Base-by-base conservation (phyloP, 2,888 invertebrate genomes). In the Apodemia zela region DNA sequence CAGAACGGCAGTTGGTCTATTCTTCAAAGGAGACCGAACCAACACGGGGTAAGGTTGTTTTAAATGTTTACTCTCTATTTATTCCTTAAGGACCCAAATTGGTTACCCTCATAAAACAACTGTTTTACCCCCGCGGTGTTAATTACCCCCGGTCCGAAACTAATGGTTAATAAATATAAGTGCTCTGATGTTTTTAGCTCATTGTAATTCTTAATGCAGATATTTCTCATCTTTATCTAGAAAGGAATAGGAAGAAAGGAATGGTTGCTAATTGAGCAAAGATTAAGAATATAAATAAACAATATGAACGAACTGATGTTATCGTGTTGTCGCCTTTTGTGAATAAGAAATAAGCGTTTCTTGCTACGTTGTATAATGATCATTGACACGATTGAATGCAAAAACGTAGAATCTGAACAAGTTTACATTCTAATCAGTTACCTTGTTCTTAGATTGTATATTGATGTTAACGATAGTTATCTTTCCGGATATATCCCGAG, bases 361-460 rank as follows among this genome's bases (percentile, higher is more conserved):
- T 54, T 25, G 21, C 54, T 54, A 15, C 15, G 54, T 54, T 15
- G 25, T 54, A 25, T 54, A 54, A 54, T 54, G 54, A 54, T 54
- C 54, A 25, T 54, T 54, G 54, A 25, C 25, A 54, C 54, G 25
- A 54, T 25, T 54, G 25, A 15, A 54, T 54, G 45, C n/a, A 45
- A n/a, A n/a, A 45, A n/a, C 54, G 54, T 18, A 15, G 54, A 25
- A 25, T 54, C 45, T 7, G 29, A 54, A 54, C 54, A 54, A 54
- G 54, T 54, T 54, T 54, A 54, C 54, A 54, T 54, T 54, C 54
- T 54, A 54, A 54, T 54, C 54, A 54, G 54, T 54, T 54, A 25
- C 54, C 54, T 25, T 54, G 54, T 54, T 54, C 1, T 25, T 54
- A 54, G 54, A 54, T 15, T 54, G 54, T 25, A 54, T 54, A 54